Conservation (phyloP, 2,797 vertebrate species). For the Enteromius viviparus region DNA sequence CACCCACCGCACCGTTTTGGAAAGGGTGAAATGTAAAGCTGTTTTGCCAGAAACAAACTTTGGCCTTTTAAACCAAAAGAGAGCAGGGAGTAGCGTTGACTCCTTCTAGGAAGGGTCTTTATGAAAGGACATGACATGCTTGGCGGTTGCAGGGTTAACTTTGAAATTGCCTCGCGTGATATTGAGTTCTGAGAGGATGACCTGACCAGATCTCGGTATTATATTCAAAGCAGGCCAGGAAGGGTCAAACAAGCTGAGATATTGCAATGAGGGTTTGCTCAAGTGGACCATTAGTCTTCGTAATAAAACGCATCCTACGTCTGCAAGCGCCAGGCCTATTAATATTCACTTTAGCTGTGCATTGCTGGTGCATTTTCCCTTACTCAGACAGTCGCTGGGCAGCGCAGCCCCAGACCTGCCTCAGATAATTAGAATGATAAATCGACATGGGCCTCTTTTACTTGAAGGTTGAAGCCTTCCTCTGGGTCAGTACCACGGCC, state of each 20-base stretch:
- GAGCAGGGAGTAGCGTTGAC: neutral
- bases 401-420: slow-evolving; percentile 70
- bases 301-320: slow-evolving; percentile 72
- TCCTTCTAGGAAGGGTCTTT: slow-evolving; percentile 23
- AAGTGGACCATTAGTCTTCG: slow-evolving; percentile 73
- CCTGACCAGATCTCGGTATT: slow-evolving; percentile 64
- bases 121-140: slow-evolving; percentile 29
- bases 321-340: slow-evolving; percentile 65
- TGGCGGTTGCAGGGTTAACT: slow-evolving; percentile 60
- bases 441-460: slow-evolving; percentile 64
- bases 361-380: slow-evolving; percentile 66
- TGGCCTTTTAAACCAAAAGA: slow-evolving; percentile 17
- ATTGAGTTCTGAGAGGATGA: slow-evolving; percentile 66
- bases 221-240: slow-evolving; percentile 69
- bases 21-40: slow-evolving; percentile 35
- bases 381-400: slow-evolving; percentile 71
- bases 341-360: slow-evolving; percentile 70
- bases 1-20: neutral
- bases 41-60: slow-evolving; percentile 24
- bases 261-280: slow-evolving; percentile 72
- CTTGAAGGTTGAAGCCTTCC: slow-evolving; percentile 53
- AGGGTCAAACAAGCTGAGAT: slow-evolving; percentile 73
- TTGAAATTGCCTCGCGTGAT: slow-evolving; percentile 60
- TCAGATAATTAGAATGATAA: slow-evolving; percentile 78
- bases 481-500: slow-evolving; percentile 51